A percentile compares a stretch with the other conserved stretches of the same genome.
Conservation (phyloP, 2,888 invertebrate genomes). For the Apodemia zela region DNA sequence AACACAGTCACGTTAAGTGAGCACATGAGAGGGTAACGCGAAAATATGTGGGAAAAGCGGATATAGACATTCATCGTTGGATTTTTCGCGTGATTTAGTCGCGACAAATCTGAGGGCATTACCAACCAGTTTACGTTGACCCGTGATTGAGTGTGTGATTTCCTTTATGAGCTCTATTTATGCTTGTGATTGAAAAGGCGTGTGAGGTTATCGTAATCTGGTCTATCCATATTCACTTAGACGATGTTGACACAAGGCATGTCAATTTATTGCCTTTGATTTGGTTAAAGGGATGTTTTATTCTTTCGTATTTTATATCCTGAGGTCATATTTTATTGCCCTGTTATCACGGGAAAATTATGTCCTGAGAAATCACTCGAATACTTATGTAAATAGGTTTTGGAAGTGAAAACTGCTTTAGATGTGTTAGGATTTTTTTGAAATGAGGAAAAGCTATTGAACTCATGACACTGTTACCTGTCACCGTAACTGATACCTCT, state of each 20-base stretch:
- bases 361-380: background rate
- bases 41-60: conserved; percentile 80
- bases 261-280: conserved; percentile 73
- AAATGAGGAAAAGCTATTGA: too few species aligned
- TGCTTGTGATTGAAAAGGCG: conserved; percentile 23
- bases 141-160: conserved; percentile 32
- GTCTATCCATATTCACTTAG: conserved; percentile 61
- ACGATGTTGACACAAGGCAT: conserved; percentile 70
- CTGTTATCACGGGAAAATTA: background rate
- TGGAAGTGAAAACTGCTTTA: too few species aligned
- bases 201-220: conserved; percentile 40
- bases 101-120: conserved; percentile 73
- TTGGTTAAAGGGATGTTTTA: conserved; percentile 62
- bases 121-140: conserved; percentile 47
- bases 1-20: conserved; percentile 79
- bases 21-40: conserved; percentile 78
- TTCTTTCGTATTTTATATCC: conserved; percentile 61
- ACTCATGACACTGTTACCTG: too few species aligned
- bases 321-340: conserved; percentile 47
- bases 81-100: conserved; percentile 77
- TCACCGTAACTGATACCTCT: too few species aligned
- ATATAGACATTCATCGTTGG: conserved; percentile 78
- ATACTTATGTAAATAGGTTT: background rate
- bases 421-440: too few species aligned
- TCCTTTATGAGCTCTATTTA: conserved; percentile 23